Evolutionary conservation across 2,888 invertebrate genomes (phyloP).

Genomic region (Limenitis arthemis): DNA sequence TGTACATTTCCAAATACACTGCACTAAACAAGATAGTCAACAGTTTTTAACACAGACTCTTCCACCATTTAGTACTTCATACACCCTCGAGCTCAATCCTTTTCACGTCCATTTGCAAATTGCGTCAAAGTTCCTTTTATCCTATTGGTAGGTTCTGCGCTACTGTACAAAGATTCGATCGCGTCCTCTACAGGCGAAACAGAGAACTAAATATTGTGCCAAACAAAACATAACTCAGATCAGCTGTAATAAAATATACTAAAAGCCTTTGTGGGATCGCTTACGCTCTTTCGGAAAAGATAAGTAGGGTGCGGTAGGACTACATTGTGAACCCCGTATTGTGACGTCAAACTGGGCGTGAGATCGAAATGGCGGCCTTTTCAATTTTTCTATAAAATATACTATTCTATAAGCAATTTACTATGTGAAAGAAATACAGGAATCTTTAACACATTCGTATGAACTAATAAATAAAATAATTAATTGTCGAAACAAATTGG

Average conservation of each 20-base stretch:
- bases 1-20: constrained; percentile 59
- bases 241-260: background rate
- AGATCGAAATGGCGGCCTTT: constrained; percentile 45
- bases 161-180: constrained; percentile 41
- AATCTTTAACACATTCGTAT: too few relatives aligned
- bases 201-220: constrained; percentile 32
- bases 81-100: constrained; percentile 66
- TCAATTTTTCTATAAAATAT: constrained; percentile 19
- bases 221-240: constrained; percentile 31
- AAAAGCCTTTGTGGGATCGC: constrained; percentile 17
- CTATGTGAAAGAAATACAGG: too few relatives aligned
- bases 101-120: constrained; percentile 74
- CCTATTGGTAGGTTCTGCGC: constrained; percentile 63
- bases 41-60: constrained; percentile 59
- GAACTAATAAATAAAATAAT: too few relatives aligned
- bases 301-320: constrained; percentile 65
- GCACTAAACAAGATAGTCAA: constrained; percentile 59
- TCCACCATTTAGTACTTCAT: constrained; percentile 64
- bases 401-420: background rate
- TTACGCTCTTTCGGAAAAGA: constrained; percentile 36
- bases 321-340: constrained; percentile 59
- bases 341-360: constrained; percentile 74
- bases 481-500: too few relatives aligned
- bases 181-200: constrained; percentile 42
- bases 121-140: constrained; percentile 66